phyloP scores from a whole-genome alignment of 2,888 invertebrate species.

The Copidosoma aretas region DNA sequence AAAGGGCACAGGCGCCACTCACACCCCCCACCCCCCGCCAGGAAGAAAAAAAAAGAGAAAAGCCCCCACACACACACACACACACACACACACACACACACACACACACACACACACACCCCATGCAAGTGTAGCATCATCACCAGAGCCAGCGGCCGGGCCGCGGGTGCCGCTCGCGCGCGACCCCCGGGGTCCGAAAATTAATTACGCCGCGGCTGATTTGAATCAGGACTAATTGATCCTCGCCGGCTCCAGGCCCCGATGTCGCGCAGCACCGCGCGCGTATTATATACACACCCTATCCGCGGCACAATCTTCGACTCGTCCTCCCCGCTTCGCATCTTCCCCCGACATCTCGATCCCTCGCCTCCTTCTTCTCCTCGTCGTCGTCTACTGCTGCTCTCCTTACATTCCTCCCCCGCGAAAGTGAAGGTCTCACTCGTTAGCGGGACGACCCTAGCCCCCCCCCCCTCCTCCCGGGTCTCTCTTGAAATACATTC shows the following conservation, averaged over 20 bases:
- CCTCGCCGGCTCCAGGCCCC: conserved; percentile 31
- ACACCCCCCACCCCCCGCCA: too few relatives aligned
- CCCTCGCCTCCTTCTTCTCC: background rate
- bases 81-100: too few relatives aligned
- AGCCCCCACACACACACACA: too few relatives aligned
- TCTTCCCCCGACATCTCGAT: background rate
- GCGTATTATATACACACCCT: conserved; percentile 6
- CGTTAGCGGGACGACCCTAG: background rate
- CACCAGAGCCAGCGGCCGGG: too few relatives aligned
- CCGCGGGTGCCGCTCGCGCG: background rate
- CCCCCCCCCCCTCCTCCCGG: conserved; percentile 5
- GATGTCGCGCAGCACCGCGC: conserved; percentile 10
- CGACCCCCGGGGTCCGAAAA: conserved; percentile 41
- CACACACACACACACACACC: too few relatives aligned
- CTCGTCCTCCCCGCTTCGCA: background rate
- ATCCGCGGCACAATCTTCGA: conserved; percentile 39
- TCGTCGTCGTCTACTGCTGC: too few relatives aligned
- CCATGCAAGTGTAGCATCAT: too few relatives aligned
- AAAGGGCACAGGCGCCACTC: too few relatives aligned
- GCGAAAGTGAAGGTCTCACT: background rate
- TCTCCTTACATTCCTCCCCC: conserved; percentile 2
- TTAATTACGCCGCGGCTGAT: conserved; percentile 57
- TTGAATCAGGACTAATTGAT: conserved; percentile 59
- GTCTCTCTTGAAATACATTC: background rate
- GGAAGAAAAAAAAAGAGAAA: too few relatives aligned